These are phyloP conservation scores for Vanacampus margaritifer DNA, from an alignment of 2,113 vertebrate genomes.

Conservation along the genomic window DNA sequence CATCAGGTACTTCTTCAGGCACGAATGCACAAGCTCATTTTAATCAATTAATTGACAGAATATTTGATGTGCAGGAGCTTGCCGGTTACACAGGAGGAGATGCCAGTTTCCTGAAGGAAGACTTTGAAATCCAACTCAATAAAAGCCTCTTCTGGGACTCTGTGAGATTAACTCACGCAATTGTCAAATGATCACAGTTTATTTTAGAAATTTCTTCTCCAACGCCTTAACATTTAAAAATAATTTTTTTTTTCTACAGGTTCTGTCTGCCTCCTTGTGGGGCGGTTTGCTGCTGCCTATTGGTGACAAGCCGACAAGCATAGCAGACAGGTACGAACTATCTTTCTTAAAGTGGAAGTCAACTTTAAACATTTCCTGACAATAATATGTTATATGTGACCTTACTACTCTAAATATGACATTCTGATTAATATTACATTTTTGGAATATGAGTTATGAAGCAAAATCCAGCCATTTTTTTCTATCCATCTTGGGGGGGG, in stretches of 20 bases:
- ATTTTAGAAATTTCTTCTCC: background rate
- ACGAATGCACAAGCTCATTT: background rate
- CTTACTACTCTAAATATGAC: too few relatives aligned
- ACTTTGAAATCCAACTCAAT: constrained; percentile 93
- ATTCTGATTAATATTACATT: too few relatives aligned
- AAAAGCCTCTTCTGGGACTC: constrained; percentile 83
- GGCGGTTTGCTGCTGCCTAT: constrained; percentile 89
- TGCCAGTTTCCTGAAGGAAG: constrained; percentile 91
- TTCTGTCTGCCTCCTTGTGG: constrained; percentile 89
- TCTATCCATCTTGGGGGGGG: too few relatives aligned
- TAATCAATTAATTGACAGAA: background rate
- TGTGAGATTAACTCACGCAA: constrained; percentile 67
- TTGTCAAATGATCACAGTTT: background rate
- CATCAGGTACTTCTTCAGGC: constrained; percentile 82
- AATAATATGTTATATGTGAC: too few relatives aligned
- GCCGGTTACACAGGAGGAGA: constrained; percentile 94
- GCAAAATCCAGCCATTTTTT: too few relatives aligned
- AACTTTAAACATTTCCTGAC: too few relatives aligned
- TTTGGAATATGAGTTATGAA: too few relatives aligned
- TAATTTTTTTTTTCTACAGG: constrained; percentile 65
- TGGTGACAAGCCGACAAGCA: constrained; percentile 84
- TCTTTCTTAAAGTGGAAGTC: too few relatives aligned
- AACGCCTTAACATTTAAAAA: background rate
- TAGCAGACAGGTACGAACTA: constrained; percentile 85
- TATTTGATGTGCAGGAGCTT: constrained; percentile 76